A percentile compares a stretch with the other conserved stretches of the same genome.
phyloP scores from a whole-genome alignment of 2,888 invertebrate species.

The Oegoconia quadripuncta region DNA sequence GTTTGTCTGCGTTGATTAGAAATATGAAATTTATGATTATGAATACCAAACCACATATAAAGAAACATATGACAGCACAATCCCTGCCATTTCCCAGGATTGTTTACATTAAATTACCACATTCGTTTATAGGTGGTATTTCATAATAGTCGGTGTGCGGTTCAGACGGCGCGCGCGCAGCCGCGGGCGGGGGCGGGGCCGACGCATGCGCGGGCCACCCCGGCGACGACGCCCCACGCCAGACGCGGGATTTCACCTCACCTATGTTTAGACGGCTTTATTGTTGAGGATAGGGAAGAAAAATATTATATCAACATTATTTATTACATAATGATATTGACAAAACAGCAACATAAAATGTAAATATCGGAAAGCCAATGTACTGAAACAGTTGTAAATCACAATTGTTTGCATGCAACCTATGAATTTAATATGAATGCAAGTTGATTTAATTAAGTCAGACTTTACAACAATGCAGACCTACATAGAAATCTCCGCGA shows the following conservation, averaged over 20 bases:
- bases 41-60: conserved; percentile 20
- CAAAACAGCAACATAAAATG: too few relatives aligned
- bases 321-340: not conserved
- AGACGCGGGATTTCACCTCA: conserved; percentile 32
- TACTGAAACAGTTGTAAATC: too few relatives aligned
- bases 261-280: conserved; percentile 13
- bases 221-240: conserved; percentile 55
- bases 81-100: conserved; percentile 57
- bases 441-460: too few relatives aligned
- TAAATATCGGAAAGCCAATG: too few relatives aligned
- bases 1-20: not conserved
- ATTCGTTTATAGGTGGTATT: conserved; percentile 57
- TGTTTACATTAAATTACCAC: conserved; percentile 70
- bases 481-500: too few relatives aligned
- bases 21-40: not conserved
- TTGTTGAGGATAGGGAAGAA: conserved; percentile 6
- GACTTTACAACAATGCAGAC: too few relatives aligned
- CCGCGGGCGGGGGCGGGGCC: conserved; percentile 62
- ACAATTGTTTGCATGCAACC: too few relatives aligned
- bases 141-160: conserved; percentile 33
- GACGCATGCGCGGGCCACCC: conserved; percentile 67
- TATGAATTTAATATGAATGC: too few relatives aligned
- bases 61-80: conserved; percentile 52
- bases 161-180: conserved; percentile 36
- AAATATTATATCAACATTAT: not conserved